A percentile compares a stretch with the other conserved stretches of the same genome.
Conservation (phyloP, 2,797 vertebrate species). For the Spinus pinus region DNA sequence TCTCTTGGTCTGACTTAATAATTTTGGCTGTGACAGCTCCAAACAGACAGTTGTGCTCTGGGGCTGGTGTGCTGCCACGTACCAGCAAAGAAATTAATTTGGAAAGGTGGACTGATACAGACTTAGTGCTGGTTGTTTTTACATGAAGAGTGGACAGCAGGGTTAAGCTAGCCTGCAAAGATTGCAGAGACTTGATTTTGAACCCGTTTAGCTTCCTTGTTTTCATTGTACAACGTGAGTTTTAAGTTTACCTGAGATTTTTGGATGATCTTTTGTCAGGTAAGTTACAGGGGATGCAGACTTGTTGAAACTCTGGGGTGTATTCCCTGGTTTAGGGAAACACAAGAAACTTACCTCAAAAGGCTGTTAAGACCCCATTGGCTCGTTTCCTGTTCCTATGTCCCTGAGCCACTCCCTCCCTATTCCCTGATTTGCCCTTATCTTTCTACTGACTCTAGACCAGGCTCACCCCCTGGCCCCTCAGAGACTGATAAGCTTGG, state of each 20-base stretch:
- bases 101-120: not conserved
- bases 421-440: not conserved
- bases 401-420: not conserved
- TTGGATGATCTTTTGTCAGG: not conserved
- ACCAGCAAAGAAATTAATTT: not conserved
- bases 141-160: not conserved
- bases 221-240: accelerated
- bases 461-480: not conserved
- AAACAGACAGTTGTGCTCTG: too few relatives aligned
- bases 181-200: not conserved
- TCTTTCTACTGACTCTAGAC: not conserved
- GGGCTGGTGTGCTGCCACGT: not conserved
- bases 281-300: not conserved
- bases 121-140: not conserved
- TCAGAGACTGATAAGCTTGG: not conserved
- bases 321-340: not conserved
- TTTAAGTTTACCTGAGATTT: not conserved
- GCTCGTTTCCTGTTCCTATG: not conserved
- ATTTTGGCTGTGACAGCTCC: not conserved
- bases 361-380: not conserved
- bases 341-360: not conserved
- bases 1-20: not conserved
- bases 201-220: not conserved
- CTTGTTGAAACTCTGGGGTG: not conserved
- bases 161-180: not conserved